phyloP scores from a whole-genome alignment of 2,113 vertebrate species.

The Indri indri region DNA sequence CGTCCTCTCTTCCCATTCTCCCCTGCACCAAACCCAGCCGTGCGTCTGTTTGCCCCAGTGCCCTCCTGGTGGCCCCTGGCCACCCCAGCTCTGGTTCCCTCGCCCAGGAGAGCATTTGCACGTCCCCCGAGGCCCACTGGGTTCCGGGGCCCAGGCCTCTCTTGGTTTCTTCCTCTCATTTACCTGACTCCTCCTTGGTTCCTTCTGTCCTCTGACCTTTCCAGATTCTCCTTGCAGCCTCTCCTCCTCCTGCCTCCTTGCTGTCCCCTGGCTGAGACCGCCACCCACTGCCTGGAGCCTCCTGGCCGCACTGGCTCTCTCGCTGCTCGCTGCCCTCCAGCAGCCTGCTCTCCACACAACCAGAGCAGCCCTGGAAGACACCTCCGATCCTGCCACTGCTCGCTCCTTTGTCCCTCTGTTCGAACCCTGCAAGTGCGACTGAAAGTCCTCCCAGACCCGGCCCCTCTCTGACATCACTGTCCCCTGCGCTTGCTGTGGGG shows the following conservation, averaged over 20 bases:
- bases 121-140: fast-evolving
- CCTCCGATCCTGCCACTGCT: fast-evolving
- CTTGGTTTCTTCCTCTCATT: not conserved
- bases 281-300: not conserved
- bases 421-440: not conserved
- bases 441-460: not conserved
- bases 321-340: not conserved
- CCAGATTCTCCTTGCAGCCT: not conserved
- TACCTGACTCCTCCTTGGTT: not conserved
- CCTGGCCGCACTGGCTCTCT: not conserved
- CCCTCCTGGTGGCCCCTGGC: too few species aligned
- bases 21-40: not conserved
- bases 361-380: not conserved
- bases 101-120: not conserved
- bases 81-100: not conserved
- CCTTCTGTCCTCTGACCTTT: not conserved
- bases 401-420: not conserved
- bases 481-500: not conserved
- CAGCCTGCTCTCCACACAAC: not conserved
- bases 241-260: not conserved
- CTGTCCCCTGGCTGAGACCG: not conserved
- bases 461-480: not conserved
- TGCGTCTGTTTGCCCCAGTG: too few species aligned
- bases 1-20: not conserved
- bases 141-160: too few species aligned